These are phyloP conservation scores for Nezara viridula DNA, from an alignment of 2,888 invertebrate species.

Conservation along the genomic window DNA sequence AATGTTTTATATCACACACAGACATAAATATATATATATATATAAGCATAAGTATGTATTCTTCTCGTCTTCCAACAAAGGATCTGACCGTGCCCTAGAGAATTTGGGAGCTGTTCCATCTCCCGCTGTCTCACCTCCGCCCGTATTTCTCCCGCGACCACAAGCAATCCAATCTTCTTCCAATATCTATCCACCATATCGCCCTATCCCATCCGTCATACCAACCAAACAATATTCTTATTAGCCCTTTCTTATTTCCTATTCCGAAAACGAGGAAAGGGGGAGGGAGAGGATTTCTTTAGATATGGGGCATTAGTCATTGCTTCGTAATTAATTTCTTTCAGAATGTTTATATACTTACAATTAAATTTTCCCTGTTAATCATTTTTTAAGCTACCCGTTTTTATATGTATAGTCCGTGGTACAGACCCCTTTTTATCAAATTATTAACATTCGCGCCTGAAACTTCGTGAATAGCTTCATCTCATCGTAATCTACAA, in stretches of 20 bases:
- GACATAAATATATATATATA: neutral
- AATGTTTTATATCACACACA: neutral
- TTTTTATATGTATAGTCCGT: no score
- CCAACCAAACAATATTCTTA: neutral
- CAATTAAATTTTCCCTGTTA: no score
- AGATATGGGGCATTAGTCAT: no score
- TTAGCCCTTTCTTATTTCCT: neutral
- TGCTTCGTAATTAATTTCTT: no score
- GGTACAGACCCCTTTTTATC: no score
- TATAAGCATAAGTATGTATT: neutral
- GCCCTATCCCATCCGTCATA: neutral
- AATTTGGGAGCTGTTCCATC: neutral
- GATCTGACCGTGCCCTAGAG: conserved; percentile 7
- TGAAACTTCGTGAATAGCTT: no score
- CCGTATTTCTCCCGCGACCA: neutral
- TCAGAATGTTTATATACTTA: no score
- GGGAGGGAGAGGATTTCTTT: no score
- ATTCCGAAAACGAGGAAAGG: neutral
- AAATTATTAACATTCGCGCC: no score
- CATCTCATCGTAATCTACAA: no score
- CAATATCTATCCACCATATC: neutral
- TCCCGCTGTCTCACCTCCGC: neutral
- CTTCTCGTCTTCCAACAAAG: neutral
- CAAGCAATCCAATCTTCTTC: conserved; percentile 16
- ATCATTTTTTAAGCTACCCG: no score